Evolutionary conservation across 2,888 invertebrate species (phyloP).

Genomic region (Bugulina stolonifera): DNA sequence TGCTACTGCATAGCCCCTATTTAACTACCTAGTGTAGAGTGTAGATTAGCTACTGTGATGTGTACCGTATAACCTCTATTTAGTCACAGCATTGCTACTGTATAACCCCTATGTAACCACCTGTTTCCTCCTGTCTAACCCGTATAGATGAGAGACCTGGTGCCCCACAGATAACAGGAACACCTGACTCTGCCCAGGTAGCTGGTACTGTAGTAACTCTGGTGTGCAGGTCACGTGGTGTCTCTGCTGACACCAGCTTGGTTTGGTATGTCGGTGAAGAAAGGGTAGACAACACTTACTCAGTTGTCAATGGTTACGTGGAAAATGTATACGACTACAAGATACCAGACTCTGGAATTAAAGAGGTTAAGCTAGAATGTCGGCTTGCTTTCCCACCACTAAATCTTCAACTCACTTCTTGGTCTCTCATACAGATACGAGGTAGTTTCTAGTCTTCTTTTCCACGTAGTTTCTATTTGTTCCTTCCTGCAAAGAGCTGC

Average conservation of each 20-base stretch:
- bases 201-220: background rate
- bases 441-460: no score
- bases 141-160: constrained; percentile 21
- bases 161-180: constrained; percentile 8
- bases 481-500: no score
- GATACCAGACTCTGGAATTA: background rate
- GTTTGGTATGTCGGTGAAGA: constrained; percentile 10
- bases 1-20: no score
- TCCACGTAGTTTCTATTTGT: no score
- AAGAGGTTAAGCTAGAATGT: background rate
- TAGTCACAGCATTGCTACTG: no score
- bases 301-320: background rate
- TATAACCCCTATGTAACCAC: background rate
- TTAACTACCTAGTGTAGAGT: no score
- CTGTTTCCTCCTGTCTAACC: background rate
- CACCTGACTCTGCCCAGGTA: background rate
- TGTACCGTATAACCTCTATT: no score
- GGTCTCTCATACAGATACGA: no score
- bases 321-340: constrained; percentile 6
- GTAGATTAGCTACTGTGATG: no score
- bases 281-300: background rate
- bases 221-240: background rate
- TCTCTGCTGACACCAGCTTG: background rate
- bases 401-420: background rate
- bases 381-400: background rate